Evolutionary conservation across 2,888 invertebrate genomes (phyloP).

Genomic region (Megaustenia siamemsis): DNA sequence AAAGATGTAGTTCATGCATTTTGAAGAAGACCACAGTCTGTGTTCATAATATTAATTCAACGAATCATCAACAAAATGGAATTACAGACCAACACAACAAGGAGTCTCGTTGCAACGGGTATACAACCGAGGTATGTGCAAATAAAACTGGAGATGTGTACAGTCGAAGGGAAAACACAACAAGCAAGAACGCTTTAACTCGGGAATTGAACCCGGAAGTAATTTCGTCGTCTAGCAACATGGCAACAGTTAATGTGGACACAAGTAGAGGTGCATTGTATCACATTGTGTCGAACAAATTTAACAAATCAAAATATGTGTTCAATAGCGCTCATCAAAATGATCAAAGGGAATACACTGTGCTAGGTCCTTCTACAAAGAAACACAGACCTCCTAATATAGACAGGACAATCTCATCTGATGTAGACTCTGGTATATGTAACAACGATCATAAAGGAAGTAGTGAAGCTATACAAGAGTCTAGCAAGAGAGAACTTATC

Average conservation of each 20-base stretch:
- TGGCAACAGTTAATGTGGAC: not conserved
- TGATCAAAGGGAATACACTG: not conserved
- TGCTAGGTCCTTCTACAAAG: not conserved
- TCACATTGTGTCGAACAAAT: conserved; percentile 46
- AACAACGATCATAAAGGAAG: not conserved
- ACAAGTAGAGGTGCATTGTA: conserved; percentile 43
- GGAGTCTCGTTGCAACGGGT: not conserved
- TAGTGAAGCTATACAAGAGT: not conserved
- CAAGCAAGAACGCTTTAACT: not conserved
- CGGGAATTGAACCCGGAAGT: not conserved
- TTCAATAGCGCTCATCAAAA: not conserved
- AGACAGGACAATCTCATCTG: not conserved
- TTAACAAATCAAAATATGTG: conserved; percentile 34
- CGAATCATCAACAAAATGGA: too few relatives aligned
- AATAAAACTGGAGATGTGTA: not conserved
- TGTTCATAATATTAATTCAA: not conserved
- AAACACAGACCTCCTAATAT: not conserved
- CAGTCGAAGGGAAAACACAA: not conserved
- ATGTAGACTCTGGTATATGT: not conserved
- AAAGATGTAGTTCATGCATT: not conserved
- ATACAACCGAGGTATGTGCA: too few relatives aligned
- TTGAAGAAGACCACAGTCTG: too few relatives aligned
- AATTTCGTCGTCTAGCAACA: not conserved
- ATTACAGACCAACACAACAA: not conserved
- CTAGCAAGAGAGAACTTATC: not conserved